Percentiles rank a stretch among this genome's conserved stretches.
These are phyloP conservation scores for Paramisgurnus dabryanus DNA, from an alignment of 2,113 vertebrate genomes.

Conservation along the genomic window DNA sequence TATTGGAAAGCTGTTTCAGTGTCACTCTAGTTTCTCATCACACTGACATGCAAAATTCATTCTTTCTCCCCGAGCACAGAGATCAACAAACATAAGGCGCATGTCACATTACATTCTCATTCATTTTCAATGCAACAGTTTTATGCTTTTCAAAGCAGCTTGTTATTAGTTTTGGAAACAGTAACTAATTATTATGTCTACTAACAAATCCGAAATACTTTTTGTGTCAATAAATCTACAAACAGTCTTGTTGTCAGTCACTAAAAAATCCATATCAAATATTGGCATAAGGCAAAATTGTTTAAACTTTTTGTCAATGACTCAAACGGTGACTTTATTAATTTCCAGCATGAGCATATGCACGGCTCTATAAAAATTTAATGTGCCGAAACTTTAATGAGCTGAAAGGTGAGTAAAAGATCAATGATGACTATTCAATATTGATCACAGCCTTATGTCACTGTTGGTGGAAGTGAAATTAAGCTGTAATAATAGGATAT, in stretches of 20 bases:
- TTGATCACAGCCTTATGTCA: slow-evolving; percentile 14
- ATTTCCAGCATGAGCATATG: too few relatives aligned
- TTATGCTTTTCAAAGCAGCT: not conserved
- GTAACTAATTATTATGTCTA: too few relatives aligned
- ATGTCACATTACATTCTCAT: slow-evolving; percentile 56
- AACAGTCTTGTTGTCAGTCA: too few relatives aligned
- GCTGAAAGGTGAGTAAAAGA: not conserved
- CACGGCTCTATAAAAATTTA: not conserved
- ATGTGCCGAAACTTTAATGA: not conserved
- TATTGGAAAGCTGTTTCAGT: slow-evolving; percentile 35
- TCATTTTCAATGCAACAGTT: not conserved
- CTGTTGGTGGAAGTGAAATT: not conserved
- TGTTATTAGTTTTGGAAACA: too few relatives aligned
- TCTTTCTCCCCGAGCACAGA: slow-evolving; percentile 37
- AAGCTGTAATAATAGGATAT: not conserved
- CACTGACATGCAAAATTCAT: slow-evolving; percentile 18
- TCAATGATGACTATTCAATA: not conserved
- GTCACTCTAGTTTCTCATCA: slow-evolving; percentile 42
- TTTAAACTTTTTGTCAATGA: too few relatives aligned
- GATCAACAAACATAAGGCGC: slow-evolving; percentile 57
- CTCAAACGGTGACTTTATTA: too few relatives aligned
- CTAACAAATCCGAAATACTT: too few relatives aligned
- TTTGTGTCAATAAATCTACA: too few relatives aligned
- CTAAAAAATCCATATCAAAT: too few relatives aligned
- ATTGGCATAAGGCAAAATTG: too few relatives aligned